Evolutionary conservation across 2,113 vertebrate species (phyloP), one percentile per base, ranked within the genome.

Genomic region (Dasyprocta punctata): DNA sequence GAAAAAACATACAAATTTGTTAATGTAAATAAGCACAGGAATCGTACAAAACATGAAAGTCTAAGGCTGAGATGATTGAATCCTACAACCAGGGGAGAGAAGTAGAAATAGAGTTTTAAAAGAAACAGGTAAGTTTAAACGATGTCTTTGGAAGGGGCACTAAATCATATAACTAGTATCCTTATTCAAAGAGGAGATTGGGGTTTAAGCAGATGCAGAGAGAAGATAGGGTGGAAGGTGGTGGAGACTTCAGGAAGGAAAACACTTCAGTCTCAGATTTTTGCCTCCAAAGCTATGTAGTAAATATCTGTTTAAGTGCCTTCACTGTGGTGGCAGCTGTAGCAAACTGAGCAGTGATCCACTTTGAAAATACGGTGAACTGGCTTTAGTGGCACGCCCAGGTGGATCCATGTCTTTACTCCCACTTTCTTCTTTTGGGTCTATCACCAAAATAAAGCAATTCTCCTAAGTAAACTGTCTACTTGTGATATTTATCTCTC

Each of bases 171-270:
- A 38, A 71, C 36, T 9, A 0, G 33, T 41, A 8, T 86, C 56
- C 56, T 92, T 60, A 14, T 19, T 67, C 14, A 28, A 81, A 63
- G 56, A 80, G n/a, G 47, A 24, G 17, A 69, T 47, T 26, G 44
- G 5, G 41, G 14, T 9, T 22, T 0, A 16, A 65, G 8, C 1
- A 30, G 24, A 30, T 7, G 9, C 9, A 12, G 26, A 14, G 12
- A 47, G 41, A 85, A 30, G 33, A n/a, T 2, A 44, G 44, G 14
- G 38, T 17, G 22, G 36, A 65, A 17, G 38, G 33, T 24, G 16
- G 28, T 19, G 47, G 26, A 80, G 49, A 17, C 52, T 75, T 58
- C 14, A 1, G 16, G 41, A 94, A 10, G 49, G 85, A 89, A 6
- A 6, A 26, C 1, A 38, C 13, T 13, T 38, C 49, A 28, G 54